Conservation (phyloP, 1,140 invertebrate genomes). For the Drosophila elegans region DNA sequence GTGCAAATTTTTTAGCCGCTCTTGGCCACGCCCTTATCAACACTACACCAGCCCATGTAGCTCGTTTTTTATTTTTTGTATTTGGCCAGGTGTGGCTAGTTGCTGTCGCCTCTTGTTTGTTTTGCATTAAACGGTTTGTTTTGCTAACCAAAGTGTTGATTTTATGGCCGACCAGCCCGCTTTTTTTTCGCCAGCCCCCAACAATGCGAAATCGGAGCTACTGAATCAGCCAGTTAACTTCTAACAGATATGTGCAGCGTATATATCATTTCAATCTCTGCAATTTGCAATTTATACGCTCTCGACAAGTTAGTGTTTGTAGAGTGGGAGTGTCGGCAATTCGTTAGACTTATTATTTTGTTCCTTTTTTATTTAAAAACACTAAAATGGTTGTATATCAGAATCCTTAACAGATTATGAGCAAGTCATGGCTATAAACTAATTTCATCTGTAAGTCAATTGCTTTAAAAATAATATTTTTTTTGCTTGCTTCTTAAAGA, state of each 20-base stretch:
- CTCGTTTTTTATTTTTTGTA: constrained; percentile 50
- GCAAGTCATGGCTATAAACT: too few relatives aligned
- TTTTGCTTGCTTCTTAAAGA: too few relatives aligned
- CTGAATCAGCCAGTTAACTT: constrained; percentile 37
- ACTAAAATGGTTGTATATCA: background rate
- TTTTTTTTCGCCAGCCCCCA: background rate
- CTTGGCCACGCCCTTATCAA: constrained; percentile 70
- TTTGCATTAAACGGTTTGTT: constrained; percentile 67
- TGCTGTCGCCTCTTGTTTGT: constrained; percentile 64
- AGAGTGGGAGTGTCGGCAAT: constrained; percentile 2
- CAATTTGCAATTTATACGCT: constrained; percentile 30
- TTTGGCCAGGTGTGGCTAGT: constrained; percentile 59
- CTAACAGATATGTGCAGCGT: constrained; percentile 30
- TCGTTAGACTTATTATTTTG: background rate
- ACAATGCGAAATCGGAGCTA: constrained; percentile 38
- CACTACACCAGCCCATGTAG: constrained; percentile 41
- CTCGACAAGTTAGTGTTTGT: background rate
- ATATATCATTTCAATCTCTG: constrained; percentile 44
- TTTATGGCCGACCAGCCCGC: constrained; percentile 62
- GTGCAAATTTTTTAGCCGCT: constrained; percentile 27
- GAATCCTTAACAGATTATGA: too few relatives aligned
- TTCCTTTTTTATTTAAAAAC: background rate
- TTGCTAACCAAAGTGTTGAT: constrained; percentile 84
- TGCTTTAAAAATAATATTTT: too few relatives aligned
- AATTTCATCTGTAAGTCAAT: too few relatives aligned